These are phyloP conservation scores for Agrypnia vestita DNA, from an alignment of 1,140 invertebrate genomes.

Conservation along the genomic window DNA sequence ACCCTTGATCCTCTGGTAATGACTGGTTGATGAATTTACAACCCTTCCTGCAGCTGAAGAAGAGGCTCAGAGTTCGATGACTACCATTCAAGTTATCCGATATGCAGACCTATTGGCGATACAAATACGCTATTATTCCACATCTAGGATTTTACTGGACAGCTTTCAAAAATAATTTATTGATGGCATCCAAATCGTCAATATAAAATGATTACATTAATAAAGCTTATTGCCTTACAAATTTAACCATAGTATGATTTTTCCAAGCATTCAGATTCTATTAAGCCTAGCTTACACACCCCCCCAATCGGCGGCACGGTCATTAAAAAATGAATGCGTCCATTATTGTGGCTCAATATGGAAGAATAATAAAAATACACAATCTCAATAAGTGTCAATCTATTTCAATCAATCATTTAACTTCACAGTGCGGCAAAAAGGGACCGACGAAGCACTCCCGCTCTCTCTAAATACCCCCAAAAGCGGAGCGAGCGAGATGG, in stretches of 20 bases:
- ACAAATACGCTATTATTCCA: no score
- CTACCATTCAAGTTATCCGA: no score
- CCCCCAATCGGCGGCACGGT: constrained; percentile 26
- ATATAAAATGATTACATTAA: constrained; percentile 3
- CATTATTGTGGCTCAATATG: constrained; percentile 49
- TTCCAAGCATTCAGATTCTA: background rate
- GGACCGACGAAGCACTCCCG: background rate
- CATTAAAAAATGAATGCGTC: constrained; percentile 52
- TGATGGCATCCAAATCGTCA: background rate
- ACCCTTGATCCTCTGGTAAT: no score
- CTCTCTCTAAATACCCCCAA: background rate
- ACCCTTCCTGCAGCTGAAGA: no score
- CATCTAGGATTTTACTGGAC: no score
- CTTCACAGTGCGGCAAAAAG: constrained; percentile 12
- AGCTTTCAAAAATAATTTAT: background rate
- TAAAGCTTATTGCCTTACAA: constrained; percentile 12
- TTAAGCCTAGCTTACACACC: constrained; percentile 5
- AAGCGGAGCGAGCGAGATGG: constrained; percentile 30
- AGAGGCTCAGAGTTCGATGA: no score
- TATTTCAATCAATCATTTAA: constrained; percentile 60
- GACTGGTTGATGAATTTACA: no score
- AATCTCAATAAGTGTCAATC: constrained; percentile 58
- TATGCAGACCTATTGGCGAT: no score
- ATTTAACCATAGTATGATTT: background rate
- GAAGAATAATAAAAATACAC: constrained; percentile 45